phyloP scores from a whole-genome alignment of 2,113 vertebrate species.

The Cololabis saira region DNA sequence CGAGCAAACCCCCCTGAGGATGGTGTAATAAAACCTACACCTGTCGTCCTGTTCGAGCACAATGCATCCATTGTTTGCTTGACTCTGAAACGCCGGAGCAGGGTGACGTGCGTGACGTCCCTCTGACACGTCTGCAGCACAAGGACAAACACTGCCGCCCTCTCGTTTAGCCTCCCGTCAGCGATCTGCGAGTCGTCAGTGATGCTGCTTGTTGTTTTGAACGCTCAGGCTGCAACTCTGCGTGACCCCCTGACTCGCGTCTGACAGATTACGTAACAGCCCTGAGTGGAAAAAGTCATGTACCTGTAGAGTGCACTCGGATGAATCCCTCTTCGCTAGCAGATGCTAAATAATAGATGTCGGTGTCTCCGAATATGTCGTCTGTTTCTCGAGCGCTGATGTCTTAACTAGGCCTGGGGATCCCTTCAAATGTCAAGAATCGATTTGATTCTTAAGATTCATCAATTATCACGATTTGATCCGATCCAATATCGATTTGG shows the following conservation, averaged over 20 bases:
- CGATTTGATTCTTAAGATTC: too few relatives aligned
- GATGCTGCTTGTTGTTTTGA: constrained; percentile 9
- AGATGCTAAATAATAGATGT: background rate
- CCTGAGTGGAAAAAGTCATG: background rate
- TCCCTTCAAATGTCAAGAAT: too few relatives aligned
- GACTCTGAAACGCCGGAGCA: constrained; percentile 35
- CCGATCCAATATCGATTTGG: too few relatives aligned
- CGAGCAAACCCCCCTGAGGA: background rate
- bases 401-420: too few relatives aligned
- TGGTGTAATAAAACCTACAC: constrained; percentile 40
- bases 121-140: constrained; percentile 45
- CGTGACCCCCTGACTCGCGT: background rate
- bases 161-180: constrained; percentile 45
- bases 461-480: too few relatives aligned
- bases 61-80: constrained; percentile 63
- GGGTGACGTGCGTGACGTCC: constrained; percentile 67
- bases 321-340: background rate
- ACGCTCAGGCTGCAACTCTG: too few relatives aligned
- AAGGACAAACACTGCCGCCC: constrained; percentile 43
- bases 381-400: too few relatives aligned
- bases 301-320: background rate
- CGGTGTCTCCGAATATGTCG: background rate
- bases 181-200: too few relatives aligned
- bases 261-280: background rate
- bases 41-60: constrained; percentile 43